Percentiles rank a stretch among this genome's conserved stretches.
phyloP scores from a whole-genome alignment of 1,140 invertebrate genomes.

The Leucophenga varia region DNA sequence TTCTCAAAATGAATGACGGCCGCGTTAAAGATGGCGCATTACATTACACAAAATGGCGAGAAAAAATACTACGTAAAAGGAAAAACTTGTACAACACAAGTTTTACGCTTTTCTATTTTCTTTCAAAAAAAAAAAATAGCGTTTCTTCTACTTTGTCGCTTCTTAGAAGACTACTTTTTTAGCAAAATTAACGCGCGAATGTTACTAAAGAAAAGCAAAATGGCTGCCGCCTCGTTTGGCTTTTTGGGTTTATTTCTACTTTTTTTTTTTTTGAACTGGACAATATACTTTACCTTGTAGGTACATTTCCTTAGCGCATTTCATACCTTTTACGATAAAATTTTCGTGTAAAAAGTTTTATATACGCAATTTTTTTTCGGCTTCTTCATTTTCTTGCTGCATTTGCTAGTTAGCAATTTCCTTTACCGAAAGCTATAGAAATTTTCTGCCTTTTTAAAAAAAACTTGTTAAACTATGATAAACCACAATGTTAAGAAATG shows the following conservation, averaged over 20 bases:
- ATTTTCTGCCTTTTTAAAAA: conserved; percentile 52
- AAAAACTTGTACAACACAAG: too few relatives aligned
- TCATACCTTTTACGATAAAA: conserved; percentile 28
- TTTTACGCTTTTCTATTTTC: too few relatives aligned
- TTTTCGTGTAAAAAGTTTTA: conserved; percentile 25
- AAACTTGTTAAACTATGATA: conserved; percentile 54
- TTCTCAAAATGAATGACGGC: conserved; percentile 16
- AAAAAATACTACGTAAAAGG: too few relatives aligned
- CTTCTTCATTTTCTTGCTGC: neutral
- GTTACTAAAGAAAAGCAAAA: too few relatives aligned
- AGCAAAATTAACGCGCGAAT: too few relatives aligned
- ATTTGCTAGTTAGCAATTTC: too few relatives aligned
- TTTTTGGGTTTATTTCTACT: conserved; percentile 1
- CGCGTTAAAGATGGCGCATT: neutral
- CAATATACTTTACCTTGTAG: too few relatives aligned
- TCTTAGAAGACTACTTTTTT: too few relatives aligned
- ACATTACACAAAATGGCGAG: neutral
- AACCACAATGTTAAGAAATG: conserved; percentile 37
- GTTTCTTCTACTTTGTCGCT: too few relatives aligned
- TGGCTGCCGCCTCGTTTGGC: too few relatives aligned
- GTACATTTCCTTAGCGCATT: too few relatives aligned
- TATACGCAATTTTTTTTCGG: conserved; percentile 2
- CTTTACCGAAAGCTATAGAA: conserved; percentile 27
- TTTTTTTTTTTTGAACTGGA: too few relatives aligned
- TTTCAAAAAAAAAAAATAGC: neutral